Evolutionary conservation across 1,140 invertebrate genomes (phyloP).

Genomic region (Holotrichia oblita): DNA sequence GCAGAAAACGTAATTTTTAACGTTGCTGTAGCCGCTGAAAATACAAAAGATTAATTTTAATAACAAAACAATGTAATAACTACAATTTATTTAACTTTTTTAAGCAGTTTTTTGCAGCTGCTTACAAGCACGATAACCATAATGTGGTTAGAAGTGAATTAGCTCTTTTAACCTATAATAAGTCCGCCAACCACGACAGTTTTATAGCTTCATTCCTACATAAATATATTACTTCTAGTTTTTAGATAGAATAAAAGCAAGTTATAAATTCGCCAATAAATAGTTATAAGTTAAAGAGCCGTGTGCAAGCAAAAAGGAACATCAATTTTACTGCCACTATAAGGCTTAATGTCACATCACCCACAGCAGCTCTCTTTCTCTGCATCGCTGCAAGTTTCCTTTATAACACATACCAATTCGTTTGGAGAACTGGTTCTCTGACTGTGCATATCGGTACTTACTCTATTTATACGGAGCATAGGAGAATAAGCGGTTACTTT

Average conservation of each 20-base stretch:
- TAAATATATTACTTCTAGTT: background rate
- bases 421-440: constrained; percentile 7
- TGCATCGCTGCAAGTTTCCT: background rate
- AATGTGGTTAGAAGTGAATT: no score
- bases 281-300: background rate
- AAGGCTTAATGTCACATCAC: constrained; percentile 32
- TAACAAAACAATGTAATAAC: no score
- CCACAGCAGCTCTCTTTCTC: background rate
- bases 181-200: background rate
- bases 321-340: constrained; percentile 17
- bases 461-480: background rate
- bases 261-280: constrained; percentile 16
- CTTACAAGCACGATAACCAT: no score
- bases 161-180: background rate
- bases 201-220: background rate
- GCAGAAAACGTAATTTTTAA: background rate
- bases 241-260: background rate
- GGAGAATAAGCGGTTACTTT: constrained; percentile 27
- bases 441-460: constrained; percentile 4
- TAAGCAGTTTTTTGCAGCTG: no score
- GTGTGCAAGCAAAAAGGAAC: background rate
- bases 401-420: background rate
- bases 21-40: no score
- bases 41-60: no score
- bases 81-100: no score